phyloP scores from a whole-genome alignment of 35 echinoderm and acorn worm genomes.

The Anneissia japonica region DNA sequence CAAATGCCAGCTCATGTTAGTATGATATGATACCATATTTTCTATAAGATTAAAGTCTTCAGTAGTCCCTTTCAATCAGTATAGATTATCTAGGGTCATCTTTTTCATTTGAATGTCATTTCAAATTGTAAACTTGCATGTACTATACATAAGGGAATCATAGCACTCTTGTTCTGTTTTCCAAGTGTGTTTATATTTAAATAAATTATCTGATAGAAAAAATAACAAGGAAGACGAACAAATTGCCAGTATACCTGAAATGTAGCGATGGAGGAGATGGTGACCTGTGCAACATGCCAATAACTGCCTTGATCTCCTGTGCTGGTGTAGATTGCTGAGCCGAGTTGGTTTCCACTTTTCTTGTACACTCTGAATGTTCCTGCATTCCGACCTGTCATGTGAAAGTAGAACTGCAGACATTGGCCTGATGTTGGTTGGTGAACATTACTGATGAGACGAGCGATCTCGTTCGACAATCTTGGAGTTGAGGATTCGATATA shows the following conservation, averaged over 20 bases:
- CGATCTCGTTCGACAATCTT: background rate
- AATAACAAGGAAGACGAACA: too few species aligned
- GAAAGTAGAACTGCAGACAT: slow-evolving; percentile 6
- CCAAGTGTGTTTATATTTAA: too few species aligned
- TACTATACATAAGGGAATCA: too few species aligned
- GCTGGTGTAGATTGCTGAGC: background rate
- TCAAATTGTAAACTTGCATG: too few species aligned
- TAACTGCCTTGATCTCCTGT: background rate
- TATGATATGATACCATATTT: too few species aligned
- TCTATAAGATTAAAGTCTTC: too few species aligned
- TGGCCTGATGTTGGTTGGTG: background rate
- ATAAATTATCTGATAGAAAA: too few species aligned
- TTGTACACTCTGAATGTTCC: slow-evolving; percentile 4
- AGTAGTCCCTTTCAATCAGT: too few species aligned
- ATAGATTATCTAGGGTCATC: too few species aligned
- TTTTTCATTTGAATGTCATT: too few species aligned
- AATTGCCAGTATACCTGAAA: background rate
- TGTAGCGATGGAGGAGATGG: background rate
- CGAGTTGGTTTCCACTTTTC: background rate
- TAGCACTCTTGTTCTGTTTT: too few species aligned
- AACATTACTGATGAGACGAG: background rate
- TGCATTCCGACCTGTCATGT: background rate
- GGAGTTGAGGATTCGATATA: slow-evolving; percentile 38
- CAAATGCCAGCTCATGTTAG: too few species aligned
- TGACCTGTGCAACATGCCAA: slow-evolving; percentile 1